Percentiles rank a stretch among this genome's conserved stretches.
Evolutionary conservation across 2,113 vertebrate species (phyloP).

Genomic region (Calyptomena viridis): DNA sequence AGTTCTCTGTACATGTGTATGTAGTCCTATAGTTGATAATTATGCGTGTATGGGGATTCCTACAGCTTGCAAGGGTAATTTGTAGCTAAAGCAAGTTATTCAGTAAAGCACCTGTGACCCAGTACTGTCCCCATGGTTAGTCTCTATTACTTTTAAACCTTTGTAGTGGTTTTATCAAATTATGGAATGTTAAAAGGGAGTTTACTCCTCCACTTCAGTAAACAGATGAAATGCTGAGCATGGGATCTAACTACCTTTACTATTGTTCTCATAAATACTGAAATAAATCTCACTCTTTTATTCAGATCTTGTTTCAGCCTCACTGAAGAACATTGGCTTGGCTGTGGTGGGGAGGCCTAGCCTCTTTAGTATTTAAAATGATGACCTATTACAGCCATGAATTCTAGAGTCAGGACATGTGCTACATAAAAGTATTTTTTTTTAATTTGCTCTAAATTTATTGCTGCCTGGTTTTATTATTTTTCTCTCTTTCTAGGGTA

Average conservation of each 20-base stretch:
- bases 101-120: not conserved
- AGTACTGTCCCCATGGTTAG: not conserved
- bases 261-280: not conserved
- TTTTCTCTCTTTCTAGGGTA: slow-evolving; percentile 46
- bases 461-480: slow-evolving; percentile 43
- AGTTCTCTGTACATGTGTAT: not conserved
- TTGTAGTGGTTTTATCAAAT: not conserved
- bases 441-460: slow-evolving; percentile 53
- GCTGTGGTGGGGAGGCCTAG: not conserved
- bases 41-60: not conserved
- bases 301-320: not conserved
- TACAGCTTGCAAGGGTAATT: not conserved
- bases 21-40: not conserved
- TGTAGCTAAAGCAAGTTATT: not conserved
- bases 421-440: slow-evolving; percentile 27
- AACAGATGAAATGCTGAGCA: not conserved
- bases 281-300: not conserved
- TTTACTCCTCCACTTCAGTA: not conserved
- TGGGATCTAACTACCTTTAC: not conserved
- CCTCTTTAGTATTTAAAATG: slow-evolving; percentile 5
- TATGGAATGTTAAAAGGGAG: not conserved
- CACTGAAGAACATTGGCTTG: not conserved
- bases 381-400: slow-evolving; percentile 32
- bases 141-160: not conserved
- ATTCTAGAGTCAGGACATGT: slow-evolving; percentile 32